A percentile compares a stretch with the other conserved stretches of the same genome.
Evolutionary conservation across 2,797 vertebrate species (phyloP).

Genomic region (Fratercula arctica): DNA sequence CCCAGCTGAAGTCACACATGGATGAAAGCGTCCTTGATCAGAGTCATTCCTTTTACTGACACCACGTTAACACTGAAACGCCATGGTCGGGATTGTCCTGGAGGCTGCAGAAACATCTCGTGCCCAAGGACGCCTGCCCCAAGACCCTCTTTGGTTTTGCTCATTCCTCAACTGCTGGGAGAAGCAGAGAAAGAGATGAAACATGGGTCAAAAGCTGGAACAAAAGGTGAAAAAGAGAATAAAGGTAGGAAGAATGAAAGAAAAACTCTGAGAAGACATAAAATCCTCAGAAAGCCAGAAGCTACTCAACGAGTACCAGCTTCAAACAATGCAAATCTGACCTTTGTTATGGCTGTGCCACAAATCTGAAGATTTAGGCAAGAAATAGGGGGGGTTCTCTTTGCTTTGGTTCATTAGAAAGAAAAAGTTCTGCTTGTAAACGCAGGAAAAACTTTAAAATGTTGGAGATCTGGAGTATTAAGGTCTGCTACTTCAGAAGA

Average conservation of each 20-base stretch:
- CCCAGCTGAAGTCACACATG: neutral
- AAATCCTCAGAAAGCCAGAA: neutral
- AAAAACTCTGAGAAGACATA: neutral
- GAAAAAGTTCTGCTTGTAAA: neutral
- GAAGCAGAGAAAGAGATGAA: neutral
- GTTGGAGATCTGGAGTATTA: neutral
- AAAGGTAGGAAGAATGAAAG: neutral
- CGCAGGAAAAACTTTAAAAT: neutral
- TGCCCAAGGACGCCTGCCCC: accelerated
- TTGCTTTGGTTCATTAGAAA: neutral
- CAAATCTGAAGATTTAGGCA: neutral
- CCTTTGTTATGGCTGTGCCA: neutral
- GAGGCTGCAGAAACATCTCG: neutral
- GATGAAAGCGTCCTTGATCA: neutral
- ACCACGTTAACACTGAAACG: accelerated
- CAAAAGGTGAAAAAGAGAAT: neutral
- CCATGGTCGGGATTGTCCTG: accelerated
- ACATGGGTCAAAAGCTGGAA: neutral
- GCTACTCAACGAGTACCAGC: neutral
- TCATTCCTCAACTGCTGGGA: neutral
- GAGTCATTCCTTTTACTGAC: neutral
- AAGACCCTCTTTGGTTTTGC: neutral
- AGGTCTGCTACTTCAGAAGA: neutral
- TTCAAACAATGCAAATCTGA: neutral
- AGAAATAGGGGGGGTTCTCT: accelerated